These are phyloP conservation scores for Sebastes melanostomus DNA, from an alignment of 2,797 vertebrate genomes.

Conservation along the genomic window DNA sequence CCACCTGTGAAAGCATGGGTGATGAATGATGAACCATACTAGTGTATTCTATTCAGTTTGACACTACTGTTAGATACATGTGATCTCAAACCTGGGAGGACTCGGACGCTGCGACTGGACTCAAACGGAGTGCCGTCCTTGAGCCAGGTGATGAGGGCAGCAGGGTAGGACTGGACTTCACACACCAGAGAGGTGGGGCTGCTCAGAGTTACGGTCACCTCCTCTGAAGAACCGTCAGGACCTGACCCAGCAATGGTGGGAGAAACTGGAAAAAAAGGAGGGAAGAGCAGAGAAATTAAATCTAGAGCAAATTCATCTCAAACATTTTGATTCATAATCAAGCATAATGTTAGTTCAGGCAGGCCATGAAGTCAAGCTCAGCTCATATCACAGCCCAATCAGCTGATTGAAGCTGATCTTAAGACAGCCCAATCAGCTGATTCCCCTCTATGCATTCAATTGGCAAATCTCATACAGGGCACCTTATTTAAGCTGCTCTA, in stretches of 20 bases:
- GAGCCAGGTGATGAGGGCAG: slow-evolving; percentile 93
- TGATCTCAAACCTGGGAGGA: slow-evolving; percentile 90
- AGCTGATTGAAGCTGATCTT: no score
- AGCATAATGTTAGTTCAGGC: not conserved
- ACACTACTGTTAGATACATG: not conserved
- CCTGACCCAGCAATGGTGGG: slow-evolving; percentile 89
- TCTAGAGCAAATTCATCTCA: not conserved
- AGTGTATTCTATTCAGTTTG: rapidly evolving
- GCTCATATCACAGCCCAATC: no score
- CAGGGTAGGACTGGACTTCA: slow-evolving; percentile 93
- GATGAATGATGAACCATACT: not conserved
- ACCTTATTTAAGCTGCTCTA: no score
- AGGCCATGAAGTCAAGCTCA: not conserved
- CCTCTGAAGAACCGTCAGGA: slow-evolving; percentile 83
- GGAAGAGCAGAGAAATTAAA: not conserved
- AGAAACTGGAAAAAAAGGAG: slow-evolving; percentile 81
- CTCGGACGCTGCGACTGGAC: slow-evolving; percentile 86
- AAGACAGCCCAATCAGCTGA: no score
- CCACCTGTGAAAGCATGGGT: slow-evolving; percentile 82
- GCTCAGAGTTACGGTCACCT: slow-evolving; percentile 91
- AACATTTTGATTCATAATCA: not conserved
- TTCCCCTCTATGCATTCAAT: no score
- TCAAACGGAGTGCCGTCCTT: slow-evolving; percentile 89
- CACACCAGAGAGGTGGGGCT: slow-evolving; percentile 93
- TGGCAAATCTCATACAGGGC: no score